phyloP scores from a whole-genome alignment of 1,140 invertebrate species.

The Listronotus bonariensis region DNA sequence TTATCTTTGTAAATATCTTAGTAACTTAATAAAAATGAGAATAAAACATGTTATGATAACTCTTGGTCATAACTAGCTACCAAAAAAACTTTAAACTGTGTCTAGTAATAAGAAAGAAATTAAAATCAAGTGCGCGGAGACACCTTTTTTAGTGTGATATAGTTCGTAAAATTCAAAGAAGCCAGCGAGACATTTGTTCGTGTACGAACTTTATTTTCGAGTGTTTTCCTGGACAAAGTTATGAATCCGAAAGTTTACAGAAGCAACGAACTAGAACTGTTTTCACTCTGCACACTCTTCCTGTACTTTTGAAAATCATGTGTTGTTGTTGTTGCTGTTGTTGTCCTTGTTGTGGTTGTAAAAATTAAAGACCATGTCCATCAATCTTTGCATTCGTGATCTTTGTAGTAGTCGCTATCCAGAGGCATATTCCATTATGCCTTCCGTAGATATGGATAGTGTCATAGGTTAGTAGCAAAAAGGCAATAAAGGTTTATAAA shows the following conservation, averaged over 20 bases:
- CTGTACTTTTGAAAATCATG: conserved; percentile 36
- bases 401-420: not conserved
- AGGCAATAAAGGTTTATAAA: no score
- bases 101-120: no score
- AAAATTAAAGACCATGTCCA: conserved; percentile 21
- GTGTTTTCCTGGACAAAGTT: conserved; percentile 14
- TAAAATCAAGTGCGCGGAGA: not conserved
- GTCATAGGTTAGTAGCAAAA: conserved; percentile 18
- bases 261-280: conserved; percentile 22
- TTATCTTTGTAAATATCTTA: conserved; percentile 30
- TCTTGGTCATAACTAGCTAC: conserved; percentile 4
- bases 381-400: conserved; percentile 32
- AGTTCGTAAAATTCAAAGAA: no score
- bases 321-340: conserved; percentile 32
- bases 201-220: not conserved
- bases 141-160: not conserved
- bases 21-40: conserved; percentile 26
- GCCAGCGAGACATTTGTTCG: not conserved
- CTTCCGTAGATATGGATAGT: conserved; percentile 3
- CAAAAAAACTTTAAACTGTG: not conserved
- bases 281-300: conserved; percentile 25
- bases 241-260: conserved; percentile 27
- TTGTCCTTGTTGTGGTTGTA: conserved; percentile 23
- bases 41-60: conserved; percentile 13
- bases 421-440: conserved; percentile 10